These are phyloP conservation scores for Heterotilapia buettikoferi DNA, from an alignment of 2,113 vertebrate species.

Conservation along the genomic window DNA sequence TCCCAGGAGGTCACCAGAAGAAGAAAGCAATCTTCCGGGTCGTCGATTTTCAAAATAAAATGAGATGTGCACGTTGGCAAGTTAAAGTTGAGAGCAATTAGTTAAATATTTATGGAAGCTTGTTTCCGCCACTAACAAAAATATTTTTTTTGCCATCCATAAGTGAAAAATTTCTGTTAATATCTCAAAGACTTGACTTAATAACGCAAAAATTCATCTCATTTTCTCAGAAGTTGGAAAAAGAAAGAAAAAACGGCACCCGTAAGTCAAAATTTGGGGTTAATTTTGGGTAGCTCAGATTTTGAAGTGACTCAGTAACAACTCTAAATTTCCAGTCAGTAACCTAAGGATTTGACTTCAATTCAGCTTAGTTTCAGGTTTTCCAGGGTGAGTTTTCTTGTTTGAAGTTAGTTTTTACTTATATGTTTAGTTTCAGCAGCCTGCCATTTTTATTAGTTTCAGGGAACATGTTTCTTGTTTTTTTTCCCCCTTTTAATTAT, in stretches of 20 bases:
- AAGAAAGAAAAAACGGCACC: neutral
- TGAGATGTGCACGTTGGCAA: neutral
- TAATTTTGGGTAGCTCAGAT: neutral
- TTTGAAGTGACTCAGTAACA: neutral
- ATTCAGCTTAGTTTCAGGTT: neutral
- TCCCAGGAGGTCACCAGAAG: neutral
- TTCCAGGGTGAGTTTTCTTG: neutral
- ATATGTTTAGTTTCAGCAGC: neutral
- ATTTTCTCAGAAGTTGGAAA: neutral
- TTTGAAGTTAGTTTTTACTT: neutral
- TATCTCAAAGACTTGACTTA: neutral
- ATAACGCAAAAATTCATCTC: neutral
- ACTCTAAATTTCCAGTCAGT: neutral
- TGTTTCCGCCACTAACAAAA: neutral
- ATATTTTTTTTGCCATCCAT: neutral
- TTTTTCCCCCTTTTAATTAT: neutral
- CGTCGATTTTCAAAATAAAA: neutral
- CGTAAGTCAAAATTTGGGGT: neutral
- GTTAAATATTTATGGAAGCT: neutral
- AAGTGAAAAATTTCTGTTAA: neutral
- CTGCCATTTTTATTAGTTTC: neutral
- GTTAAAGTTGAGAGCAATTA: neutral
- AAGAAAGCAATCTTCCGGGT: conserved; percentile 13
- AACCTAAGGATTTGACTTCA: neutral
- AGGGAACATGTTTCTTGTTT: neutral